Evolutionary conservation across 2,113 vertebrate genomes (phyloP).

Genomic region (Onychostoma macrolepis): DNA sequence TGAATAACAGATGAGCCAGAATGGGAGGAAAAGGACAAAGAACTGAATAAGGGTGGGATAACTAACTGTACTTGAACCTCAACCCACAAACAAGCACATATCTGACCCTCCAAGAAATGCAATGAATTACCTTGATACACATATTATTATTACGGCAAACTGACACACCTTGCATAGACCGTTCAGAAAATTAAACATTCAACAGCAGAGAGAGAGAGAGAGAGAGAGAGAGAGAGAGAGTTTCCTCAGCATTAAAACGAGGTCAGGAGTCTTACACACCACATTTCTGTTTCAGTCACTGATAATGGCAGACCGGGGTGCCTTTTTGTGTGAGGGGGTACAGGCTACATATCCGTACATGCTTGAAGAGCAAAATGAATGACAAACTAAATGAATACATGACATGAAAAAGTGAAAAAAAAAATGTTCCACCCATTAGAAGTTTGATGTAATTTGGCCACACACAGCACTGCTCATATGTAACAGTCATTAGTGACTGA

Average conservation of each 20-base stretch:
- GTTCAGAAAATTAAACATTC: slow-evolving; percentile 49
- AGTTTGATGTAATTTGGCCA: slow-evolving; percentile 7
- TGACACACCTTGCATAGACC: slow-evolving; percentile 1
- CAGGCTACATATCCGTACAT: slow-evolving; percentile 6
- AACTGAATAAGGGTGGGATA: not conserved
- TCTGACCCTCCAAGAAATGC: not conserved
- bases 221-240: slow-evolving; percentile 27
- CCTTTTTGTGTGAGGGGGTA: not conserved
- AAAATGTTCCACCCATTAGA: not conserved
- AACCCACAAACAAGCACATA: not conserved
- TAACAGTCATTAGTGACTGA: slow-evolving; percentile 18
- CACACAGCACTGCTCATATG: not conserved
- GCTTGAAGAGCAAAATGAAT: not conserved
- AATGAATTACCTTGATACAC: not conserved
- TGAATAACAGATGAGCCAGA: not conserved
- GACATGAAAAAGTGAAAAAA: not conserved
- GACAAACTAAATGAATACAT: not conserved
- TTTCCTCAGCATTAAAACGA: slow-evolving; percentile 37
- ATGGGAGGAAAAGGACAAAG: not conserved
- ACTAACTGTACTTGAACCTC: not conserved
- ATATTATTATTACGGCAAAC: not conserved
- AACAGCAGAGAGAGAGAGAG: slow-evolving; percentile 33
- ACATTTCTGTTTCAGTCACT: not conserved
- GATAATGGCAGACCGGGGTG: slow-evolving; percentile 13
- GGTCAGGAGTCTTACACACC: slow-evolving; percentile 42